A percentile compares a stretch with the other conserved stretches of the same genome.
Evolutionary conservation across 2,888 invertebrate genomes (phyloP).

Genomic region (Camptogramma bilineatum): DNA sequence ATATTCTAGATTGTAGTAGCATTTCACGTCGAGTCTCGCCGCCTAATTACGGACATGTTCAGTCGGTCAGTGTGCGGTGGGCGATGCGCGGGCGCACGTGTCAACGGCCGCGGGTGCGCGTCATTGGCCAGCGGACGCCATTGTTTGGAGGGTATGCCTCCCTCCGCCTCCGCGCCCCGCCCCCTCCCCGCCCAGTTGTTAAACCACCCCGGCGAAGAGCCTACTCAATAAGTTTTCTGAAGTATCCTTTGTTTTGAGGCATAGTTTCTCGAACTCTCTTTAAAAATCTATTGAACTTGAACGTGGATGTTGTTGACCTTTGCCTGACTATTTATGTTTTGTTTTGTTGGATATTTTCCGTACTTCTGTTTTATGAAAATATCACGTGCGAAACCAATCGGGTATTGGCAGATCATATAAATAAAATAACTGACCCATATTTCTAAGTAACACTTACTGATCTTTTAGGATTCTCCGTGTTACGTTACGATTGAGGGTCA

Average conservation of each 20-base stretch:
- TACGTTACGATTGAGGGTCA: slow-evolving; percentile 25
- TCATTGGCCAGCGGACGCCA: slow-evolving; percentile 73
- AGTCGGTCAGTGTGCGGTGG: slow-evolving; percentile 34
- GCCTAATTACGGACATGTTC: slow-evolving; percentile 38
- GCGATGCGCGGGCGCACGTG: slow-evolving; percentile 70
- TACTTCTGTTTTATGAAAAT: neutral
- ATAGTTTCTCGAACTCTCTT: slow-evolving; percentile 4
- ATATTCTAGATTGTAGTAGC: slow-evolving; percentile 18
- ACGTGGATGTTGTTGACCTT: slow-evolving; percentile 12
- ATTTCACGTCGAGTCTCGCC: slow-evolving; percentile 15
- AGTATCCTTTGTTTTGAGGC: slow-evolving; percentile 19
- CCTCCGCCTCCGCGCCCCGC: slow-evolving; percentile 29
- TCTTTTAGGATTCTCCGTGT: slow-evolving; percentile 15
- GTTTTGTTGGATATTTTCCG: neutral
- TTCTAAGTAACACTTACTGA: slow-evolving; percentile 18
- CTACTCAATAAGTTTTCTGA: slow-evolving; percentile 21
- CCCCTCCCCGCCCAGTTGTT: slow-evolving; percentile 39
- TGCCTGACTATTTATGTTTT: slow-evolving; percentile 7
- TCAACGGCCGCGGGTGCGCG: slow-evolving; percentile 79
- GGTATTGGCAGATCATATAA: slow-evolving; percentile 23
- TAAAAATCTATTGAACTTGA: slow-evolving; percentile 17
- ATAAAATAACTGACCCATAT: slow-evolving; percentile 29
- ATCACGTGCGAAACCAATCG: slow-evolving; percentile 6
- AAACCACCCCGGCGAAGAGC: slow-evolving; percentile 35
- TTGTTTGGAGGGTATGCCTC: slow-evolving; percentile 58